Percentiles rank a stretch among this genome's conserved stretches.
These are phyloP conservation scores for Epizoanthus stellaris DNA, from an alignment of 92 coral and sea anemone species.

Conservation along the genomic window DNA sequence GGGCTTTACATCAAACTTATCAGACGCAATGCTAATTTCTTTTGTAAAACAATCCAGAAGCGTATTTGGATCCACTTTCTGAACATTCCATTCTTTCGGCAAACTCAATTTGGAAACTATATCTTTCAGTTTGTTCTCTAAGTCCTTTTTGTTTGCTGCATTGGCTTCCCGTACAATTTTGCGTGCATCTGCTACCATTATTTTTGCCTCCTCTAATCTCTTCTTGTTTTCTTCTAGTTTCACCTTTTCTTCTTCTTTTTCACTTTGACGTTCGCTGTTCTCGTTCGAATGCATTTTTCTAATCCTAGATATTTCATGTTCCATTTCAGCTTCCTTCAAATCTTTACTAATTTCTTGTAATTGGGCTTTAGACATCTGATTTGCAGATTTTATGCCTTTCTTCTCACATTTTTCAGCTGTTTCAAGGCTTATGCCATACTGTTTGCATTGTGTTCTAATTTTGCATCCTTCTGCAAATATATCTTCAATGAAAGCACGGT, in stretches of 20 bases:
- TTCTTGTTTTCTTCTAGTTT: not conserved
- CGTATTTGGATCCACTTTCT: not conserved
- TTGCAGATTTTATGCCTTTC: not conserved
- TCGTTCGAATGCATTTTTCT: not conserved
- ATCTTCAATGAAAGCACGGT: too few relatives aligned
- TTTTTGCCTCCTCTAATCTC: not conserved
- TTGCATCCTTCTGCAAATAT: too few relatives aligned
- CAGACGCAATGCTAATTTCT: too few relatives aligned
- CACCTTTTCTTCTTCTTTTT: not conserved
- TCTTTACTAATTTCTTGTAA: not conserved
- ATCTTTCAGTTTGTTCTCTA: not conserved
- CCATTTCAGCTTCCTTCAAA: not conserved
- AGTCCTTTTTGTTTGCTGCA: not conserved
- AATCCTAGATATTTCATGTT: not conserved
- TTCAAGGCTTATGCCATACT: not conserved
- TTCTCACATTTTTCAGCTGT: not conserved
- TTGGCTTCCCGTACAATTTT: not conserved
- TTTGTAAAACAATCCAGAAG: not conserved
- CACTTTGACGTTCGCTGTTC: not conserved
- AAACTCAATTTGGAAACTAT: not conserved
- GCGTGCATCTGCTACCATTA: not conserved
- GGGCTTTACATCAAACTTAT: too few relatives aligned
- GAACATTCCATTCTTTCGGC: not conserved
- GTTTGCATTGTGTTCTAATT: too few relatives aligned
- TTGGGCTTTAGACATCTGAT: not conserved